These are phyloP conservation scores for Nomada ferruginata DNA, from an alignment of 2,888 invertebrate genomes.

Conservation along the genomic window DNA sequence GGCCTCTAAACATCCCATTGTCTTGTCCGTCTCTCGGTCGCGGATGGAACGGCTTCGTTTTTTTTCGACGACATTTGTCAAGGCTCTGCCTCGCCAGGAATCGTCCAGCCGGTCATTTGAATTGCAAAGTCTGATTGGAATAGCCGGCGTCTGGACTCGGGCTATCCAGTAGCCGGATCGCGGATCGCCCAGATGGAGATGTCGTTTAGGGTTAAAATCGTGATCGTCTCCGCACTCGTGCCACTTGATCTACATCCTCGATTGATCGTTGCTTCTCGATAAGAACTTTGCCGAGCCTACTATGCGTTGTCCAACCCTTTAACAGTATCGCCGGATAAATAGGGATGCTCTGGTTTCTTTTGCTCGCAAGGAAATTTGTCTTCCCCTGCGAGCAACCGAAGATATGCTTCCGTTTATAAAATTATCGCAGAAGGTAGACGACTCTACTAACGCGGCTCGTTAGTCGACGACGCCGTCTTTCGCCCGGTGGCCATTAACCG, in stretches of 20 bases:
- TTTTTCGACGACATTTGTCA: slow-evolving; percentile 82
- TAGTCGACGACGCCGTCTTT: slow-evolving; percentile 40
- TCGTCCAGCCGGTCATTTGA: slow-evolving; percentile 73
- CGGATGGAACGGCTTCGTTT: slow-evolving; percentile 57
- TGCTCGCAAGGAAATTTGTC: background rate
- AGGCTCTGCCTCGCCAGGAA: slow-evolving; percentile 59
- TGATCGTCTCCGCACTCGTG: slow-evolving; percentile 41
- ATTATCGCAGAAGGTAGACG: background rate
- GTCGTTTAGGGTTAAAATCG: slow-evolving; percentile 68
- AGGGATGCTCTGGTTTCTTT: no score
- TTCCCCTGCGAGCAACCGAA: no score
- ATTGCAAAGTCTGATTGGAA: slow-evolving; percentile 78
- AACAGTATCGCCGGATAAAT: no score
- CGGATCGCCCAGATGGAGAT: slow-evolving; percentile 73
- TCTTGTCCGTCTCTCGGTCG: slow-evolving; percentile 82
- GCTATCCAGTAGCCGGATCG: slow-evolving; percentile 39
- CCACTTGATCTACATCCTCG: slow-evolving; percentile 42
- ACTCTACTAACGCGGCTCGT: slow-evolving; percentile 11
- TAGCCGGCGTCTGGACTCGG: slow-evolving; percentile 53
- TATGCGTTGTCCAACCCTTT: no score
- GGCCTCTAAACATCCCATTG: slow-evolving; percentile 83
- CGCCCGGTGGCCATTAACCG: slow-evolving; percentile 48
- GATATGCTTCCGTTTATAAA: no score
- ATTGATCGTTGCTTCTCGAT: background rate
- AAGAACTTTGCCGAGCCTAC: background rate